Percentiles rank a stretch among this genome's conserved stretches.
Evolutionary conservation across 2,113 vertebrate species (phyloP).

Genomic region (Microcebus jonahi): DNA sequence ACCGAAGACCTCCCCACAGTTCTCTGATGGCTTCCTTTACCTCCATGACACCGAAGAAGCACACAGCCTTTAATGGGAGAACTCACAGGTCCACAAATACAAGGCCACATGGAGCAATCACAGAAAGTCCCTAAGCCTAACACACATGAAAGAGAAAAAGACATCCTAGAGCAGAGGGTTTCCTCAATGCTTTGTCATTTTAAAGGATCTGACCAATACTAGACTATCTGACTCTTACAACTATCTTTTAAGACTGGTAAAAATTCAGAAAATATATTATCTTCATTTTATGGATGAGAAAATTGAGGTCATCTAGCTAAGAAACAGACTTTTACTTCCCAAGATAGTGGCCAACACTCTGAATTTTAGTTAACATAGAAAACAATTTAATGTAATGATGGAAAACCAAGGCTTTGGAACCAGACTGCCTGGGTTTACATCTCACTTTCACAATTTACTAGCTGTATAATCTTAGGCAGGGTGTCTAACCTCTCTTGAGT

Average conservation of each 20-base stretch:
- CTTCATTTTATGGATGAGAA: background rate
- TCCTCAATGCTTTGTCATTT: background rate
- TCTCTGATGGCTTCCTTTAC: background rate
- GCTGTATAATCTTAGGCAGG: background rate
- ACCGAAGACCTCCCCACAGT: background rate
- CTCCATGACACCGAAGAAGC: background rate
- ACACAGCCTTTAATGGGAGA: background rate
- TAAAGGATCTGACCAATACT: background rate
- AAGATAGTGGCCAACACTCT: background rate
- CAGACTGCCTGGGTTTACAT: background rate
- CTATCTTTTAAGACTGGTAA: background rate
- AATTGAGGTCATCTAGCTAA: background rate
- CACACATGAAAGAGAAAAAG: background rate
- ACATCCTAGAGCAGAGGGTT: background rate
- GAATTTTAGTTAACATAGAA: background rate
- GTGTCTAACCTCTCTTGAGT: background rate
- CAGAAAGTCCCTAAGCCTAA: background rate
- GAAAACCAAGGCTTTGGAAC: background rate
- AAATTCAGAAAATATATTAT: background rate
- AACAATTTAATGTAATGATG: background rate
- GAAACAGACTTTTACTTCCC: background rate
- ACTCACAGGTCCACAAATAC: background rate
- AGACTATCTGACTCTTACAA: background rate
- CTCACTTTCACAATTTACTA: background rate
- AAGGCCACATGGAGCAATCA: accelerated